phyloP scores from a whole-genome alignment of 2,888 invertebrate species.

The Amblyjoppa fuscipennis region DNA sequence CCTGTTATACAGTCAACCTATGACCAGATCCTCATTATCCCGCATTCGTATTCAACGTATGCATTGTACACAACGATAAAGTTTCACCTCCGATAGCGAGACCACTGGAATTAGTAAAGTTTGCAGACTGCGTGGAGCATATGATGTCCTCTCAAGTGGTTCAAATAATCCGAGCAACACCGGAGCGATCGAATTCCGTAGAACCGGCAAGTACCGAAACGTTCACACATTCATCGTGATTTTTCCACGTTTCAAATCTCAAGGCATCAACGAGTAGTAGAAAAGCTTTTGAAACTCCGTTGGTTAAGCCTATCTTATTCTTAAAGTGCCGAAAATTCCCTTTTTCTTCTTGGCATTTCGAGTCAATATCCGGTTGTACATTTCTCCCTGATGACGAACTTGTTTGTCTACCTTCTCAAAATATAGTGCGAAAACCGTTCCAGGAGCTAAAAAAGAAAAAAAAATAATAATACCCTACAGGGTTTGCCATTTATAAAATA shows the following conservation, averaged over 20 bases:
- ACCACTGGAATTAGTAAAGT: not conserved
- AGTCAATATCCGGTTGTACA: too few species aligned
- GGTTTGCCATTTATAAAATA: not conserved
- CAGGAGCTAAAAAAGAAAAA: too few species aligned
- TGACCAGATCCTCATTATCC: conserved; percentile 11
- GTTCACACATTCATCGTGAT: not conserved
- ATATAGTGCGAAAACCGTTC: too few species aligned
- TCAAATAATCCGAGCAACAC: not conserved
- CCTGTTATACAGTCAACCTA: not conserved
- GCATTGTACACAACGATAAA: not conserved
- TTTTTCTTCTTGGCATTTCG: too few species aligned
- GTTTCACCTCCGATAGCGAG: not conserved
- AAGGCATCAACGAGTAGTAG: too few species aligned
- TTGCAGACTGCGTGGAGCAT: not conserved
- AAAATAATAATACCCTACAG: too few species aligned
- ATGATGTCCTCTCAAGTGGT: not conserved
- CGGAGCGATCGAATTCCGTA: not conserved
- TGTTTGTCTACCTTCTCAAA: too few species aligned
- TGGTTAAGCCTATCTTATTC: too few species aligned
- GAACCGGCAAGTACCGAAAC: not conserved
- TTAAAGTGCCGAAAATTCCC: too few species aligned
- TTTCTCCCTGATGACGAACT: too few species aligned
- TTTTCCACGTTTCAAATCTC: too few species aligned
- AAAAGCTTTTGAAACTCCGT: too few species aligned
- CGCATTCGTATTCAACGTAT: not conserved